phyloP scores from a whole-genome alignment of 2,797 vertebrate species.

The Agapornis canus region DNA sequence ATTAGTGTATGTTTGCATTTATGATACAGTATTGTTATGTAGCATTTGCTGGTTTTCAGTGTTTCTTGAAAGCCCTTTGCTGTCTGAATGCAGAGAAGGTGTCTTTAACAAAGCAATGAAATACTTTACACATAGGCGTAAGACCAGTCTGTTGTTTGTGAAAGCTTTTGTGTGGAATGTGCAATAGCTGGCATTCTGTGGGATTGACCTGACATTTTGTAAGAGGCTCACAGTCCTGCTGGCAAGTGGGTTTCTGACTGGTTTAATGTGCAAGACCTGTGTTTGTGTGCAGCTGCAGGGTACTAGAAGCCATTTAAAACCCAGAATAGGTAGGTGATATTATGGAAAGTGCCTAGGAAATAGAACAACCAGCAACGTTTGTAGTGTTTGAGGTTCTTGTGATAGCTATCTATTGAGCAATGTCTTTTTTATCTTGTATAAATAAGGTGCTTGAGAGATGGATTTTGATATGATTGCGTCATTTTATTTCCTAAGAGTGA shows the following conservation, averaged over 20 bases:
- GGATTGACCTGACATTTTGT: neutral
- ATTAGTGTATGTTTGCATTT: neutral
- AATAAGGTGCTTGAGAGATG: neutral
- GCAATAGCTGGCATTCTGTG: neutral
- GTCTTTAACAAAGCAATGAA: neutral
- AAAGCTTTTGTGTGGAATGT: neutral
- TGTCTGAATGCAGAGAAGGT: neutral
- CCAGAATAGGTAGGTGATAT: neutral
- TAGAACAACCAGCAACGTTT: neutral
- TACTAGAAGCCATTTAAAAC: neutral
- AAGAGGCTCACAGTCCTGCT: neutral
- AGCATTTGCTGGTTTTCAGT: neutral
- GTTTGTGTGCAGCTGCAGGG: neutral
- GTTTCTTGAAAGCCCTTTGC: neutral
- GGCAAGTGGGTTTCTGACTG: neutral
- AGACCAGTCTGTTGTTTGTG: neutral
- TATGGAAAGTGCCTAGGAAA: neutral
- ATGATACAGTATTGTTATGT: neutral
- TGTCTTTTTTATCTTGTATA: neutral
- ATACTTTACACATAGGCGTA: neutral
- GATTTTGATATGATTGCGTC: neutral
- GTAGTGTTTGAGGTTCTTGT: neutral
- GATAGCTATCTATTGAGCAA: neutral
- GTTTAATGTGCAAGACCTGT: neutral
- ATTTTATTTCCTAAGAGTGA: neutral